Percentiles rank a stretch among this genome's conserved stretches.
Conservation (phyloP, 2,888 invertebrate genomes). For the Galerucella pusilla region DNA sequence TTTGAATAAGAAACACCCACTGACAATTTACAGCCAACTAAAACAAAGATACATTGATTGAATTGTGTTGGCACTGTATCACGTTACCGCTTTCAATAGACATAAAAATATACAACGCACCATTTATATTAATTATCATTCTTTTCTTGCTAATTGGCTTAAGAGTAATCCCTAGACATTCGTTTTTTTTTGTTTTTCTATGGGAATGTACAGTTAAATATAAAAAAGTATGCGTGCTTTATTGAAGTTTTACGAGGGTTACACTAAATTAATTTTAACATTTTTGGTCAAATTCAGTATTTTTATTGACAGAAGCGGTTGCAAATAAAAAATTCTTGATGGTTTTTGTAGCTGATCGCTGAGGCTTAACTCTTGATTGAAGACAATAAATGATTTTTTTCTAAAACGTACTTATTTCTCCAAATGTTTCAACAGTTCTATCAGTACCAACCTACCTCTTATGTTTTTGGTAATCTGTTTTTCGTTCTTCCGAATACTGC, state of each 20-base stretch:
- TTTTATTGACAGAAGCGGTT: no score
- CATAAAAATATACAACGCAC: slow-evolving; percentile 50
- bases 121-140: slow-evolving; percentile 50
- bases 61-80: slow-evolving; percentile 39
- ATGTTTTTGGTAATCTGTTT: no score
- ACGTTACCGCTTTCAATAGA: slow-evolving; percentile 47
- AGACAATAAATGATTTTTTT: no score
- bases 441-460: no score
- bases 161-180: slow-evolving; percentile 25
- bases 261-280: neutral
- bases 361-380: no score
- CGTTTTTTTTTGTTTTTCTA: slow-evolving; percentile 24
- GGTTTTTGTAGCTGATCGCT: no score
- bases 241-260: neutral
- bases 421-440: no score
- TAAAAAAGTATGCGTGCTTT: neutral
- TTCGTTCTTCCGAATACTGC: no score
- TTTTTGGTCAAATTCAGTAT: no score
- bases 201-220: neutral
- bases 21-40: slow-evolving; percentile 49
- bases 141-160: slow-evolving; percentile 43
- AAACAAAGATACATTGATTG: slow-evolving; percentile 56
- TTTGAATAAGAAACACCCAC: slow-evolving; percentile 54
- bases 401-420: no score
- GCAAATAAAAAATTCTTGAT: no score